These are phyloP conservation scores for Atta colombica DNA, from an alignment of 1,140 invertebrate genomes.

Conservation along the genomic window DNA sequence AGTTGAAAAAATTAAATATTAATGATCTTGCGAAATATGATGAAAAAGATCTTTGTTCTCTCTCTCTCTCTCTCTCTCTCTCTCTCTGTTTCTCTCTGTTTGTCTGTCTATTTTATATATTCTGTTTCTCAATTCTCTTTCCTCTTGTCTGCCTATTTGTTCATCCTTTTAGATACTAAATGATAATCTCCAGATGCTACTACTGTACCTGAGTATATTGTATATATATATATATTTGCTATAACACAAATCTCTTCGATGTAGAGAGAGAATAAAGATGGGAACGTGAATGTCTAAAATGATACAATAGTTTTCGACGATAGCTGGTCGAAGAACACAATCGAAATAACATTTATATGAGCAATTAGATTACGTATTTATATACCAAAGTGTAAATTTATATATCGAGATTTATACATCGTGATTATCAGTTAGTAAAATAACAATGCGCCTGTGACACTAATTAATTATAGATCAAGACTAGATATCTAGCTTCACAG, in stretches of 20 bases:
- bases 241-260: slow-evolving; percentile 62
- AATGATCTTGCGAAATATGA: slow-evolving; percentile 10
- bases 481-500: slow-evolving; percentile 13
- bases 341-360: slow-evolving; percentile 4
- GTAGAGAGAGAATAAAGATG: slow-evolving; percentile 54
- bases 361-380: slow-evolving; percentile 75
- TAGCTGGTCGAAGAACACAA: slow-evolving; percentile 34
- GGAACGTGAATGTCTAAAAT: slow-evolving; percentile 2
- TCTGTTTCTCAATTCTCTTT: neutral
- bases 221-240: slow-evolving; percentile 72
- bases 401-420: slow-evolving; percentile 52
- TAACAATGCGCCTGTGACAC: slow-evolving; percentile 36
- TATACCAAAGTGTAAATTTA: slow-evolving; percentile 82
- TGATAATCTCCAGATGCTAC: slow-evolving; percentile 79
- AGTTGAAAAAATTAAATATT: slow-evolving; percentile 14
- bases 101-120: neutral
- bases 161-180: slow-evolving; percentile 53
- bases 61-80: slow-evolving; percentile 51
- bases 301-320: slow-evolving; percentile 31
- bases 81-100: neutral
- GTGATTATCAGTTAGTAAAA: slow-evolving; percentile 39
- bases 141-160: neutral
- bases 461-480: slow-evolving; percentile 59
- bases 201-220: slow-evolving; percentile 82
- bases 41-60: slow-evolving; percentile 59